These are phyloP conservation scores for Diprion similis DNA, from an alignment of 1,140 invertebrate genomes.

Conservation along the genomic window DNA sequence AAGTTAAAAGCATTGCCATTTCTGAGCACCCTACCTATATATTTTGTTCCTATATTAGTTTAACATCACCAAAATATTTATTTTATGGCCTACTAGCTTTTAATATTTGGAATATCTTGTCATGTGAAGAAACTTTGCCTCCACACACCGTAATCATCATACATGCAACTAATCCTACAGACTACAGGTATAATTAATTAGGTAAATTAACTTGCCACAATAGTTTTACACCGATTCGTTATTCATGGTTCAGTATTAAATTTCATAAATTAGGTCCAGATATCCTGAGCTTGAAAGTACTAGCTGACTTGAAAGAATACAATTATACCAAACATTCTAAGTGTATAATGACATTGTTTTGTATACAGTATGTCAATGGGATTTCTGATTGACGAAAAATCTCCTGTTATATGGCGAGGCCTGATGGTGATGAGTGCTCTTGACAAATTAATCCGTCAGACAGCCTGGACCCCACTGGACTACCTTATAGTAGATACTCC, in stretches of 20 bases:
- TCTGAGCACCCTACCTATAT: constrained; percentile 17
- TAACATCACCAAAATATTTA: constrained; percentile 7
- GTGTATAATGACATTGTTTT: not conserved
- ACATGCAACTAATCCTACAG: too few relatives aligned
- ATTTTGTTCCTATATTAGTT: constrained; percentile 12
- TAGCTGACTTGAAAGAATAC: not conserved
- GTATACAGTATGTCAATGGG: constrained; percentile 88
- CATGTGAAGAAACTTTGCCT: too few relatives aligned
- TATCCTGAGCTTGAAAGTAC: not conserved
- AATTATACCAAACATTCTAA: not conserved
- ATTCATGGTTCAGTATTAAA: too few relatives aligned
- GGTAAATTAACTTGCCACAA: too few relatives aligned
- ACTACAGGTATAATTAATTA: too few relatives aligned
- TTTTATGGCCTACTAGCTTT: constrained; percentile 11
- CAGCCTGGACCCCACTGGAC: constrained; percentile 83
- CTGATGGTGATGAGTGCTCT: constrained; percentile 95
- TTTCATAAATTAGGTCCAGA: too few relatives aligned
- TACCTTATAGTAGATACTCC: constrained; percentile 88
- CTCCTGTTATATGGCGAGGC: constrained; percentile 87
- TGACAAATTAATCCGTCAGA: constrained; percentile 81
- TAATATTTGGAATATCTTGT: constrained; percentile 1
- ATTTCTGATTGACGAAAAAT: constrained; percentile 79
- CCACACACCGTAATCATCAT: too few relatives aligned
- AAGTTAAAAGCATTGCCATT: too few relatives aligned
- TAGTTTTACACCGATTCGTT: too few relatives aligned